Evolutionary conservation across 2,888 invertebrate species (phyloP), one percentile per base, ranked within the genome.

Genomic region (Lomographa bimaculata): DNA sequence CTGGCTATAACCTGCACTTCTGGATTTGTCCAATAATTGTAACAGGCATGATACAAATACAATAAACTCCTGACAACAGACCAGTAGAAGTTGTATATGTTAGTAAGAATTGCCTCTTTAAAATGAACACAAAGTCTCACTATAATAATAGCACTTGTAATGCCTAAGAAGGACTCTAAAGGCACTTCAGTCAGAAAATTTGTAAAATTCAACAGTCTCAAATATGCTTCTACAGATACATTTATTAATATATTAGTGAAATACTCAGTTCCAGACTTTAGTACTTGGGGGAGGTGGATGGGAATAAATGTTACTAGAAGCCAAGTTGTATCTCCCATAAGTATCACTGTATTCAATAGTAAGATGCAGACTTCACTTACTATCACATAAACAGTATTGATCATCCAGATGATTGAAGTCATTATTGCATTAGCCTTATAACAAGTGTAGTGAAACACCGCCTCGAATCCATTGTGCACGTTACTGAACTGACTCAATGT

Each of bases 121-220:
- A 74, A 87, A 62, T 82, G 71, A 30, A 87, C 57, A 63, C 64
- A 73, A 12, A 81, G 60, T 8, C 86, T 64, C 5, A 75, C 64
- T 52, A 83, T 71, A 24, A 84, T 57, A 38, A 87, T 78, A 30
- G 79, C 68, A 67, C 74, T 71, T 41, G 77, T 64, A 32, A 89
- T 75, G 17, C 87, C 87, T 52, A 82, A 57, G 50, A 87, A 83
- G 20, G 87, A 86, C 54, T 87, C 74, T 38, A 87, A 71, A 62
- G 87, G 87, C 60, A 89, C 84, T 75, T 89, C 87, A 27, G 85
- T 80, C 37, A 89, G 62, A 61, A 79, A 87, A 55, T 86, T 83
- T 5, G 85, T 84, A 37, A 85, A 64, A 45, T 65, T 73, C 38
- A 87, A 64, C 43, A 89, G 64, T 19, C 58, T 59, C 75, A 74